Conservation (phyloP, 1,140 invertebrate species). For the Polyergus mexicanus region DNA sequence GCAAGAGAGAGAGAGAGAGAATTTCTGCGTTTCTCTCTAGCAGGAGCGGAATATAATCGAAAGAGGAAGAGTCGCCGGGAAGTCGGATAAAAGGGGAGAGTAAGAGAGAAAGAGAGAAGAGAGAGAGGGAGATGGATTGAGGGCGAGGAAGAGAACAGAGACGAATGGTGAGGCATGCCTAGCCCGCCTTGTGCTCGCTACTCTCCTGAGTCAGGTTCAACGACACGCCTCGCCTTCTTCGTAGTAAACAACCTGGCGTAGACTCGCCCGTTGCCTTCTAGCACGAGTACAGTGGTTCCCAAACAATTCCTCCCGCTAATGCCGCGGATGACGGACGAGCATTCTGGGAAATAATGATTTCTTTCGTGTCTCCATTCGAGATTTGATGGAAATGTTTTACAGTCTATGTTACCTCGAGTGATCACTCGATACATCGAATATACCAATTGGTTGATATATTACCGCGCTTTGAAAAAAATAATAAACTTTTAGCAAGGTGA, state of each 20-base stretch:
- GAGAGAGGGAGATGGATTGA: conserved; percentile 69
- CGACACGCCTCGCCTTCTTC: conserved; percentile 85
- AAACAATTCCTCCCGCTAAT: conserved; percentile 51
- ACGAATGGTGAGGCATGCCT: conserved; percentile 76
- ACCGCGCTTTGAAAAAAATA: background rate
- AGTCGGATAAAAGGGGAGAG: conserved; percentile 61
- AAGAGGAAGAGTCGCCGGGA: conserved; percentile 68
- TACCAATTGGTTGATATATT: background rate
- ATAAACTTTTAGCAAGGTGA: background rate
- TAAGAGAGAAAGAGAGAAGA: conserved; percentile 35
- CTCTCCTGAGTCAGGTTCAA: conserved; percentile 83
- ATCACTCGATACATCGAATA: too few species aligned
- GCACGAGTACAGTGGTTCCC: conserved; percentile 80
- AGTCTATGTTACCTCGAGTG: background rate
- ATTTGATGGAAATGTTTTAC: background rate
- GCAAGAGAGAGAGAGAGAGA: conserved; percentile 21
- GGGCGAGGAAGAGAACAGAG: conserved; percentile 71
- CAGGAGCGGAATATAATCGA: conserved; percentile 67
- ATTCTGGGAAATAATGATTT: background rate
- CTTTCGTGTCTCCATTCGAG: background rate
- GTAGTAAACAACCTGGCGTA: conserved; percentile 85
- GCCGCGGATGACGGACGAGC: background rate
- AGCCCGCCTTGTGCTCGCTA: conserved; percentile 78
- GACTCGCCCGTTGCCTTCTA: conserved; percentile 81
- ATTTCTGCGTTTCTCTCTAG: conserved; percentile 69